Evolutionary conservation across 2,888 invertebrate species (phyloP).

Genomic region (Acronicta leporina): DNA sequence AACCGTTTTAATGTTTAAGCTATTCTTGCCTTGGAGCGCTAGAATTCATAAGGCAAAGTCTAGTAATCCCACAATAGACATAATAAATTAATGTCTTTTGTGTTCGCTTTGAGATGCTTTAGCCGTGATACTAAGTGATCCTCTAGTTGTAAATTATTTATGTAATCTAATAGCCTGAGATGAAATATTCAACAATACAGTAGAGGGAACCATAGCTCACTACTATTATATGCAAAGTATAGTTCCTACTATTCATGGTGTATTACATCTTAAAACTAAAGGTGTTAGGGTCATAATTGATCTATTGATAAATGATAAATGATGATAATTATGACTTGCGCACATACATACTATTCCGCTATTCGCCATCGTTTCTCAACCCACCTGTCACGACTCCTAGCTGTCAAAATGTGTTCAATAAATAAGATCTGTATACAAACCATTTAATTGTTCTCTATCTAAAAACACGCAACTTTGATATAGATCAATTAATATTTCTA

Average conservation of each 20-base stretch:
- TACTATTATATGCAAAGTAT: slow-evolving; percentile 14
- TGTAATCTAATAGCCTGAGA: slow-evolving; percentile 36
- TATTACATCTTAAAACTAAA: too few relatives aligned
- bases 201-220: slow-evolving; percentile 9
- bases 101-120: slow-evolving; percentile 33
- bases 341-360: too few relatives aligned
- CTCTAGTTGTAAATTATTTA: slow-evolving; percentile 46
- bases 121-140: slow-evolving; percentile 43
- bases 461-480: too few relatives aligned
- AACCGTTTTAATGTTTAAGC: neutral
- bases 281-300: too few relatives aligned
- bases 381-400: too few relatives aligned
- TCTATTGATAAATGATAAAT: too few relatives aligned
- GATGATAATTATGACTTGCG: too few relatives aligned
- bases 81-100: slow-evolving; percentile 34
- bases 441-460: too few relatives aligned
- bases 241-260: slow-evolving; percentile 6
- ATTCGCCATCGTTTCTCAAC: too few relatives aligned
- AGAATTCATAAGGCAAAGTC: slow-evolving; percentile 25
- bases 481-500: too few relatives aligned
- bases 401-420: too few relatives aligned
- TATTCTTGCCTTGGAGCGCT: slow-evolving; percentile 6
- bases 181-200: slow-evolving; percentile 38
- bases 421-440: too few relatives aligned
- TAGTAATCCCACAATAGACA: slow-evolving; percentile 29